A percentile compares a stretch with the other conserved stretches of the same genome.
Conservation (phyloP, 2,113 vertebrate species). For the Poecilia latipinna region DNA sequence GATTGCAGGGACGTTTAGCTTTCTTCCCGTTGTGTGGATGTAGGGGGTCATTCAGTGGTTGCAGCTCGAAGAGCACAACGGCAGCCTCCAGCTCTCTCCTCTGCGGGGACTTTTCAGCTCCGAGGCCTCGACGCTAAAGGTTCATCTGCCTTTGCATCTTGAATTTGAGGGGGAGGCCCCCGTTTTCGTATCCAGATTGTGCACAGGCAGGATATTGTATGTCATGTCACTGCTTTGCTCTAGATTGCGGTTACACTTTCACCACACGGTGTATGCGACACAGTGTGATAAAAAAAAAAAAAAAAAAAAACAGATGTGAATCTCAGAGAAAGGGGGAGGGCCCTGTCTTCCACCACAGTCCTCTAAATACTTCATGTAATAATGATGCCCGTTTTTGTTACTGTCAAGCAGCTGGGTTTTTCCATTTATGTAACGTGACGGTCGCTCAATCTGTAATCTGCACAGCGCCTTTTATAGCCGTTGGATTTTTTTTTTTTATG, state of each 20-base stretch:
- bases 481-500: neutral
- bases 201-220: slow-evolving; percentile 64
- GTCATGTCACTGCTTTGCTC: slow-evolving; percentile 31
- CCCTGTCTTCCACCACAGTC: slow-evolving; percentile 17
- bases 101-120: slow-evolving; percentile 58
- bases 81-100: slow-evolving; percentile 28
- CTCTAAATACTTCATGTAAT: slow-evolving; percentile 14
- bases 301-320: slow-evolving; percentile 19
- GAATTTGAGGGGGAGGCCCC: slow-evolving; percentile 40
- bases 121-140: slow-evolving; percentile 28
- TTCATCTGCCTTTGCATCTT: slow-evolving; percentile 51
- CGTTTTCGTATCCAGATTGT: slow-evolving; percentile 23
- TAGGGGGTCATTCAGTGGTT: slow-evolving; percentile 41
- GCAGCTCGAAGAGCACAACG: slow-evolving; percentile 37
- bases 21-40: slow-evolving; percentile 32
- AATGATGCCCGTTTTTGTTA: neutral
- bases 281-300: slow-evolving; percentile 15
- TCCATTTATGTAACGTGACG: slow-evolving; percentile 4
- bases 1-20: slow-evolving; percentile 14
- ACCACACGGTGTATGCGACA: slow-evolving; percentile 27
- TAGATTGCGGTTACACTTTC: slow-evolving; percentile 44
- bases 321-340: too few relatives aligned
- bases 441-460: neutral
- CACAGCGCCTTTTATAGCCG: neutral
- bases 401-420: neutral